Percentiles rank a stretch among this genome's conserved stretches.
phyloP scores from a whole-genome alignment of 2,113 vertebrate genomes.

The Malurus elegans region DNA sequence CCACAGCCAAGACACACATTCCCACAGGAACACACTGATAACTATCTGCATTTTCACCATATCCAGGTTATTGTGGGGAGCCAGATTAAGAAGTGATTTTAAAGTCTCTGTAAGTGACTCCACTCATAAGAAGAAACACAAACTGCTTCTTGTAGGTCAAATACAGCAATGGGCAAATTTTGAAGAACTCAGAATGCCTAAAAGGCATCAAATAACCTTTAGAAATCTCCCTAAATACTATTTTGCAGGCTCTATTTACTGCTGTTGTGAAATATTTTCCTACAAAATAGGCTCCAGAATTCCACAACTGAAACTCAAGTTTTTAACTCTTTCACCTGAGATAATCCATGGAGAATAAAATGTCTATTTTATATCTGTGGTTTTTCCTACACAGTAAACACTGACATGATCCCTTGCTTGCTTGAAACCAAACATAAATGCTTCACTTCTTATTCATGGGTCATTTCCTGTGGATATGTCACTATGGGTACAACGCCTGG shows the following conservation, averaged over 20 bases:
- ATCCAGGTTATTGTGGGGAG: not conserved
- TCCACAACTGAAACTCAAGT: not conserved
- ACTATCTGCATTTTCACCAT: not conserved
- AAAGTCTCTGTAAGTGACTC: not conserved
- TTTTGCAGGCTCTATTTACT: not conserved
- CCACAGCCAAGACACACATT: not conserved
- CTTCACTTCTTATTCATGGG: not conserved
- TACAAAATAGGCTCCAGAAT: not conserved
- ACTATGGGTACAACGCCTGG: not conserved
- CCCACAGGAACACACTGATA: not conserved
- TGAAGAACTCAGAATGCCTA: not conserved
- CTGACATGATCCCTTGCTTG: not conserved
- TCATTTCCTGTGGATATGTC: not conserved
- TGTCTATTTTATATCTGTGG: not conserved
- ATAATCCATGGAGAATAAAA: not conserved
- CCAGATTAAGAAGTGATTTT: not conserved
- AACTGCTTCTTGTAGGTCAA: not conserved
- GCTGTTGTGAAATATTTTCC: not conserved
- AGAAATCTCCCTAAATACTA: not conserved
- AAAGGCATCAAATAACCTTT: not conserved
- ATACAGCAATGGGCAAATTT: not conserved
- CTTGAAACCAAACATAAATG: not conserved
- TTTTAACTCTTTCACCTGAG: not conserved
- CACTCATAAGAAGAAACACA: not conserved
- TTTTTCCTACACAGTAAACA: not conserved